Conservation (phyloP, 2,888 invertebrate species). For the Abrostola triplasia region DNA sequence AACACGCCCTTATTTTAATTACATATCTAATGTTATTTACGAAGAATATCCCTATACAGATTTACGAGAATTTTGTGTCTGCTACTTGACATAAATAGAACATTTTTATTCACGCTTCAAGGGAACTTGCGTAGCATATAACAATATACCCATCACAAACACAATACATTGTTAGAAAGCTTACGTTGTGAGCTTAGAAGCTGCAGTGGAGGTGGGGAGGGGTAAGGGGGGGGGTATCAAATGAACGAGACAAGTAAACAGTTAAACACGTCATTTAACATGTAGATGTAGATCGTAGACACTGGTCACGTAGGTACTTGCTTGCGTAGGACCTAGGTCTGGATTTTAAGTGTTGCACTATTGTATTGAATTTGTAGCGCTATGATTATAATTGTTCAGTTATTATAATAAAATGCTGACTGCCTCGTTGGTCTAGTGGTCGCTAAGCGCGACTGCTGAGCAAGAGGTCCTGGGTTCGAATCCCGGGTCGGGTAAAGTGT, state of each 20-base stretch:
- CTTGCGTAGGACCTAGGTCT: neutral
- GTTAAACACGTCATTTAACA: slow-evolving; percentile 26
- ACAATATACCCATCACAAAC: slow-evolving; percentile 1
- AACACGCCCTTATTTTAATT: too few species aligned
- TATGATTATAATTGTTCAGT: too few species aligned
- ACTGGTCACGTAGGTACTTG: slow-evolving; percentile 19
- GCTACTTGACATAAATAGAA: slow-evolving; percentile 1
- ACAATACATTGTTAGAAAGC: slow-evolving; percentile 3
- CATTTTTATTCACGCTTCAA: neutral
- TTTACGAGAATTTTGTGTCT: neutral
- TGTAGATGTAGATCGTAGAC: slow-evolving; percentile 21
- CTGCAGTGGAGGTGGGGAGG: neutral
- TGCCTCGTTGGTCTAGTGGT: too few species aligned
- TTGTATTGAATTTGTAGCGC: too few species aligned
- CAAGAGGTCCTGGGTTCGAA: too few species aligned
- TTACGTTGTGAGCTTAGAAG: neutral
- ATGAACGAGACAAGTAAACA: slow-evolving; percentile 30
- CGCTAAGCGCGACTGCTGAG: too few species aligned
- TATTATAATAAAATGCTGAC: too few species aligned
- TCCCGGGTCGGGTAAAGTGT: too few species aligned
- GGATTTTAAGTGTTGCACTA: too few species aligned
- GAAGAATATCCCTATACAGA: too few species aligned
- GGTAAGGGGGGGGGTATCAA: neutral
- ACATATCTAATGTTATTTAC: too few species aligned
- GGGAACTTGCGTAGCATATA: neutral